Evolutionary conservation across 1,140 invertebrate genomes (phyloP).

Genomic region (Aplysia californica): DNA sequence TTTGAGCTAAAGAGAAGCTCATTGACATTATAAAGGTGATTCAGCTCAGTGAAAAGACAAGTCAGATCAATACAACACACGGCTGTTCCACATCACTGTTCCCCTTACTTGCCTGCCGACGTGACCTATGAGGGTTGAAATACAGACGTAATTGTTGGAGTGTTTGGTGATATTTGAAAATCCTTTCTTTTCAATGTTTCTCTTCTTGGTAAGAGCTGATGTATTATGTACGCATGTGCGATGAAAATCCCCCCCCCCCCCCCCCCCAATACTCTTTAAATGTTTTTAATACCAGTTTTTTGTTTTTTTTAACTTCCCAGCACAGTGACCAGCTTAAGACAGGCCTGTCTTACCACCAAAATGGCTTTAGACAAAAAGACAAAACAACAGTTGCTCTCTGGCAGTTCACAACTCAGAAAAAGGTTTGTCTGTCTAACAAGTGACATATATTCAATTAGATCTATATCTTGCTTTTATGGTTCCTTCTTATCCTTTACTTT

Average conservation of each 20-base stretch:
- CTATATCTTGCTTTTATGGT: too few species aligned
- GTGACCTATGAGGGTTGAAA: too few species aligned
- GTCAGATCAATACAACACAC: neutral
- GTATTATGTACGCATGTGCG: neutral
- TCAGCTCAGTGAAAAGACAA: neutral
- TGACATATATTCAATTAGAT: too few species aligned
- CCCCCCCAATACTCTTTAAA: too few species aligned
- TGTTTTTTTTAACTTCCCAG: too few species aligned
- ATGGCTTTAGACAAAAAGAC: conserved; percentile 60
- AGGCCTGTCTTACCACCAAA: conserved; percentile 63
- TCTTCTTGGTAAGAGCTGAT: neutral
- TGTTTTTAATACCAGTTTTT: conserved; percentile 18
- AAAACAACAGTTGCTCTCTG: conserved; percentile 58
- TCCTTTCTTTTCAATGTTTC: neutral
- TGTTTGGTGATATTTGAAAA: too few species aligned
- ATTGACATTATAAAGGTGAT: neutral
- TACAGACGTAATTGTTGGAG: too few species aligned
- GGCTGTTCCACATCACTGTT: too few species aligned
- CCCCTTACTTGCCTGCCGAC: too few species aligned
- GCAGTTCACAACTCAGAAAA: conserved; percentile 41
- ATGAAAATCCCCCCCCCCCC: too few species aligned
- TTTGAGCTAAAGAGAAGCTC: neutral
- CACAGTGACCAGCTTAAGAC: conserved; percentile 60
- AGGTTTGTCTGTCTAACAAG: conserved; percentile 31
- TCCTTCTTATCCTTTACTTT: too few species aligned